Evolutionary conservation across 2,113 vertebrate genomes (phyloP), one percentile per base, ranked within the genome.

Genomic region (Paramisgurnus dabryanus): DNA sequence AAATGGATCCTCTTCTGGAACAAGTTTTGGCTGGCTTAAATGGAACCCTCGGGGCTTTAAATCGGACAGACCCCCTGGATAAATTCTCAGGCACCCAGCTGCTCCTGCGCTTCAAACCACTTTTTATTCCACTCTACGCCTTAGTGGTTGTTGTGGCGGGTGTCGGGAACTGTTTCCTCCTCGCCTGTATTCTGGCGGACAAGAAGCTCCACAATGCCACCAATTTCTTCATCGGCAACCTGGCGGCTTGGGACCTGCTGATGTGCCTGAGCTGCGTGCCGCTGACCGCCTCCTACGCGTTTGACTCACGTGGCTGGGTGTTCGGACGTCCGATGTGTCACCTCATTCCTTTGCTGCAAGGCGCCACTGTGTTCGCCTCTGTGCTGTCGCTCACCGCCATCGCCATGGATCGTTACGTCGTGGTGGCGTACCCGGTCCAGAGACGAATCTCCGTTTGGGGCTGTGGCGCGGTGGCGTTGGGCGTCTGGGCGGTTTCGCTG

Each of bases 241-340:
- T 94, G 27, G 91, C 93, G 1, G 90, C 89, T 0, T 90, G 92
- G 3, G 93, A 94, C 87, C 88, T 94, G 78, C 88, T 94, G 73
- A 94, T 94, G 93, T 94, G 92, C 68, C 85, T 94, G 82, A 92
- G 89, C 81, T 94, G 93, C 8, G 91, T 93, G 50, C 93, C 93
- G 0, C 86, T 93, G 70, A 94, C 93, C 2, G 90, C 86, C 17
- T 94, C 93, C 0, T 94, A 93, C 1, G 93, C 93, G 74, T 93
- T 94, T 1, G 90, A 93, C 82, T 81, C 84, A 61, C 90, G 63
- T 0, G 93, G 93, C 65, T 94, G 93, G 93, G 85, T 88, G 45
- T 94, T 94, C 17, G 92, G 93, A 9, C 84, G 86, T n/a, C 85
- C 88, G 4, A 86, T 94, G 12, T 94, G 93, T 77, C 92, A 94